phyloP scores from a whole-genome alignment of 2,113 vertebrate species.

The Ochotona curzoniae region DNA sequence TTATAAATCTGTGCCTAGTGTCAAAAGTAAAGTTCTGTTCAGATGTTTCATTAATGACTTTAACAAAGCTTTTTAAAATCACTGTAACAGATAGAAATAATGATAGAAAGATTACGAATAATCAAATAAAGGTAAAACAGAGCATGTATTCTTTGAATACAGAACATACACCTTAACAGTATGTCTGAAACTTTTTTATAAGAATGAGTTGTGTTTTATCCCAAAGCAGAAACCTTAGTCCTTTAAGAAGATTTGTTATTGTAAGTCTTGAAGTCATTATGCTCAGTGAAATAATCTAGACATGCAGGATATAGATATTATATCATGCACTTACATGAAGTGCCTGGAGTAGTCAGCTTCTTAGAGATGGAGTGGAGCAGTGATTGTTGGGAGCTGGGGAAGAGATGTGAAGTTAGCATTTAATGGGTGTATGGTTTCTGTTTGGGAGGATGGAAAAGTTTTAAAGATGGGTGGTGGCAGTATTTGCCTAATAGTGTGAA shows the following conservation, averaged over 20 bases:
- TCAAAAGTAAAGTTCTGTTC: not conserved
- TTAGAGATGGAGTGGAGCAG: not conserved
- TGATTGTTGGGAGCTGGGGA: not conserved
- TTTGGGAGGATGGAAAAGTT: not conserved
- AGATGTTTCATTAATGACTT: not conserved
- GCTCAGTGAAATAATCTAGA: too few relatives aligned
- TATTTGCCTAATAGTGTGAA: not conserved
- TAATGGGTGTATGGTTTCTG: not conserved
- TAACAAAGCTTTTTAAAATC: not conserved
- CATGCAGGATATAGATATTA: too few relatives aligned
- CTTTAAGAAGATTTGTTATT: too few relatives aligned
- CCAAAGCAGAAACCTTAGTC: too few relatives aligned
- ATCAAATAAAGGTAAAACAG: not conserved
- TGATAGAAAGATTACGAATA: not conserved
- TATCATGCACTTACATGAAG: not conserved
- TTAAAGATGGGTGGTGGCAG: not conserved
- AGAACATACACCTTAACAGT: not conserved
- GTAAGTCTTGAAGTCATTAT: too few relatives aligned
- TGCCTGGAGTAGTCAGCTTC: not conserved
- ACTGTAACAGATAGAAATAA: constrained; percentile 22
- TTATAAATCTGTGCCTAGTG: not conserved
- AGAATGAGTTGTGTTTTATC: too few relatives aligned
- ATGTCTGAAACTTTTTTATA: too few relatives aligned
- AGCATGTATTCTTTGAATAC: not conserved
- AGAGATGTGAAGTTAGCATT: not conserved